Evolutionary conservation across 92 coral and sea anemone species (phyloP).

Genomic region (Pocillopora meandrina): DNA sequence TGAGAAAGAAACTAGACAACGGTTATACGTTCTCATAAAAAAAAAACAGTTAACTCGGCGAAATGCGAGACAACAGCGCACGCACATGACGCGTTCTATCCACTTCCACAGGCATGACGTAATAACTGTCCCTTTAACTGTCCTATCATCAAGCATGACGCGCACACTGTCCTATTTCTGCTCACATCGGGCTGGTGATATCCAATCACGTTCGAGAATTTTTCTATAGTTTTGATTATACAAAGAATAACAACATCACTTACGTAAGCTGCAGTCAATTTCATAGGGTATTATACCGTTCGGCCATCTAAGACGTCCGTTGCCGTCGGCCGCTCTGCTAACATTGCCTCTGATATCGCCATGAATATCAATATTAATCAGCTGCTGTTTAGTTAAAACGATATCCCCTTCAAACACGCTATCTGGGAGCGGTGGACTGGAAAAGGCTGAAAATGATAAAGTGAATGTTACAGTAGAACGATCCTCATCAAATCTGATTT

Average conservation of each 20-base stretch:
- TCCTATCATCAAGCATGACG: too few relatives aligned
- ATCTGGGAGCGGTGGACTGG: slow-evolving; percentile 73
- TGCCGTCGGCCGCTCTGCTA: slow-evolving; percentile 66
- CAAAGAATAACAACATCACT: slow-evolving; percentile 25
- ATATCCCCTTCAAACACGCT: slow-evolving; percentile 87
- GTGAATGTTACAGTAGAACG: not conserved
- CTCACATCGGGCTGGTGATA: too few relatives aligned
- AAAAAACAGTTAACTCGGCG: too few relatives aligned
- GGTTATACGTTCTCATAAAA: too few relatives aligned
- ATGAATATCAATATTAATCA: slow-evolving; percentile 61
- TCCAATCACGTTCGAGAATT: too few relatives aligned
- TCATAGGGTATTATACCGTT: slow-evolving; percentile 83
- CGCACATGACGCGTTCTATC: too few relatives aligned
- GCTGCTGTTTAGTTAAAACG: slow-evolving; percentile 72
- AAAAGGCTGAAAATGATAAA: slow-evolving; percentile 23
- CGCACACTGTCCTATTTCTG: too few relatives aligned
- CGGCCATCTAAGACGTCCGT: slow-evolving; percentile 80
- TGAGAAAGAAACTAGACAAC: too few relatives aligned
- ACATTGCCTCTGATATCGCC: slow-evolving; percentile 48
- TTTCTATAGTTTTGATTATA: not conserved
- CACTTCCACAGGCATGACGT: too few relatives aligned
- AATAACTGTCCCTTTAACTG: too few relatives aligned
- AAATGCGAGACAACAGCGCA: too few relatives aligned
- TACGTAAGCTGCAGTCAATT: slow-evolving; percentile 91
- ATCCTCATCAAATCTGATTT: not conserved